Evolutionary conservation across 2,113 vertebrate species (phyloP), one percentile per base, ranked within the genome.

Genomic region (Danio rerio): DNA sequence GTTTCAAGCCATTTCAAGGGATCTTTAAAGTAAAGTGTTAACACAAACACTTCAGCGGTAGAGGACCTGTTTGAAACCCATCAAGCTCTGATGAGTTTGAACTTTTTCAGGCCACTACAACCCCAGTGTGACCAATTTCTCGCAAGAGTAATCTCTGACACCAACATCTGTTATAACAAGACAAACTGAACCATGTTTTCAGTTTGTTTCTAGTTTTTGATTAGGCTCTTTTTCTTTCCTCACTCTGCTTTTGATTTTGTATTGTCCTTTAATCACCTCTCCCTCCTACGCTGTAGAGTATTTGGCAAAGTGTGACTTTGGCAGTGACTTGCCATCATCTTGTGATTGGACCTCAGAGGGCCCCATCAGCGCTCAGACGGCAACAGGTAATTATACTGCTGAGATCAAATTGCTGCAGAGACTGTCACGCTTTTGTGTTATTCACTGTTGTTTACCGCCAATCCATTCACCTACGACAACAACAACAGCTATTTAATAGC

Each of bases 301-400:
- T 84, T 82, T 96, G 80, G 88, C 91, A 84, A 87, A 90, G 61
- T 97, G 96, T 88, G 91, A 92, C 87, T 92, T 94, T 84, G 89
- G 94, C 69, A 88, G 90, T 81, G 87, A 93, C 68, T 87, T 82
- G 20, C 86, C 82, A 45, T 87, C 87, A 11, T 89, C 92, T 77
- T 97, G 96, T 89, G 93, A 94, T 83, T 96, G 95, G 96, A 93
- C 82, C 6, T 76, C 87, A n/a, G 88, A 91, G 63, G 0, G 89
- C 13, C 92, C 93, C 91, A 92, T 92, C 80, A 85, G 89, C 71
- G 90, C 83, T 12, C 92, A 90, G 47, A 31, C 20, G 2, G 86
- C 66, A 87, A 89, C 91, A 0, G 95, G 96, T 90, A 95, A 87
- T 82, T n/a, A 21, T 45, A 56, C 40, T 55, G 50, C 53, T 11